Evolutionary conservation across 64 coral and sea anemone genomes (phyloP), one percentile per base, ranked within the genome.

Genomic region (Dendrophyllia cribrosa): DNA sequence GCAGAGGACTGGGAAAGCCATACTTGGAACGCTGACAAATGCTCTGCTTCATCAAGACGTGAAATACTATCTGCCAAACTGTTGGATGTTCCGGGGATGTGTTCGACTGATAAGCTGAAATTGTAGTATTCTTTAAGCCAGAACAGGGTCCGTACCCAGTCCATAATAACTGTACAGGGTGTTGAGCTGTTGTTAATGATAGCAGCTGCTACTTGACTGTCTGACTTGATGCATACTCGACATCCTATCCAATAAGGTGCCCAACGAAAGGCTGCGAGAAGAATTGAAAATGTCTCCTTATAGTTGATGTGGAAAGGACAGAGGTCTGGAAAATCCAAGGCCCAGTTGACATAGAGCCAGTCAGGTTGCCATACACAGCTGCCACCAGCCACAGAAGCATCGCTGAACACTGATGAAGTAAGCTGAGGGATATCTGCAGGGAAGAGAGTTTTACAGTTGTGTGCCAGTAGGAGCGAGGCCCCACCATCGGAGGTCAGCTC

Each of bases 291-390:
- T 69, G 48, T 89, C 69, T 89, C 88, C 69, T 89, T 89, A 19
- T 89, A 89, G 65, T 89, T 89, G 61, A 89, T 66, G 58, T 89
- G 72, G 26, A 78, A 59, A 45, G 58, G 58, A 72, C 59, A 89
- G 19, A 89, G 53, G 43, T 60, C 56, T 76, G 87, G 59, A 43
- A 16, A 24, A 78, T 89, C 88, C 0, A 89, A 47, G 9, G 60
- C 75, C 88, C 88, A 89, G 75, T 89, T 79, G 61, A 89, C 9
- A 44, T 66, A 77, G 71, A 76, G 6, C 52, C 52, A 55, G 52
- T 55, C 52, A 8, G 52, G 0, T 55, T 55, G 6, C 11, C 11
- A 11, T 55, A 55, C 6, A 11, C 52, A 55, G 34, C 52, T 3
- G 6, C 52, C 52, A 11, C 52, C 52, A 55, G 52, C 6, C 52